Evolutionary conservation across 2,888 invertebrate species (phyloP).

Genomic region (Oxyscelio sp.): DNA sequence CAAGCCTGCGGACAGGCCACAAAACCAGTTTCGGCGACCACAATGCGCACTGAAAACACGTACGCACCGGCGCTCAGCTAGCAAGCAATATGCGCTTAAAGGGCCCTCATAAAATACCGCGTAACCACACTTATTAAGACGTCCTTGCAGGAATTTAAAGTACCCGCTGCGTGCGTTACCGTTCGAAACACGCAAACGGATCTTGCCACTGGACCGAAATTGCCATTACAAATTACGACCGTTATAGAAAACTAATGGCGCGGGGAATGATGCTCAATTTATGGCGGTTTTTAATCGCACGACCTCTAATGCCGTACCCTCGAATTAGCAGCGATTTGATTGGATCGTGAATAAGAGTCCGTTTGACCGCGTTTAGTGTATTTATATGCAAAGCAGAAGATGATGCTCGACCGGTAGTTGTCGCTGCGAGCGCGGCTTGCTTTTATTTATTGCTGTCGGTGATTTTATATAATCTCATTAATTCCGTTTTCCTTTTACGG

Average conservation of each 20-base stretch:
- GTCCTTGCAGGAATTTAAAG: conserved; percentile 86
- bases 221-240: conserved; percentile 6
- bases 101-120: conserved; percentile 80
- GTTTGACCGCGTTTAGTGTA: conserved; percentile 17
- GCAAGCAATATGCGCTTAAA: conserved; percentile 81
- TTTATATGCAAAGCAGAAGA: conserved; percentile 46
- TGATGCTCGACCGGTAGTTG: conserved; percentile 33
- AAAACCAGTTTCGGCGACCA: conserved; percentile 86
- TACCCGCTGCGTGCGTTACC: conserved; percentile 71
- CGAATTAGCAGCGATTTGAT: conserved; percentile 37
- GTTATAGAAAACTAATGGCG: conserved; percentile 38
- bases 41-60: conserved; percentile 84
- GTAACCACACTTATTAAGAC: conserved; percentile 88
- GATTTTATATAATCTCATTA: conserved; percentile 40
- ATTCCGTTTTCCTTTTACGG: conserved; percentile 33
- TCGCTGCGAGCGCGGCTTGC: conserved; percentile 40
- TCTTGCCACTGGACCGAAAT: not conserved
- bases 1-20: conserved; percentile 82
- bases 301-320: conserved; percentile 6
- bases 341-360: conserved; percentile 12
- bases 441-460: conserved; percentile 47
- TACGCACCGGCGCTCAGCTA: conserved; percentile 57
- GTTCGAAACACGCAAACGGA: conserved; percentile 1
- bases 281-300: conserved; percentile 44
- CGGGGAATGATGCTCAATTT: conserved; percentile 20